These are phyloP conservation scores for Odocoileus virginianus DNA, from an alignment of 2,113 vertebrate species.

Conservation along the genomic window DNA sequence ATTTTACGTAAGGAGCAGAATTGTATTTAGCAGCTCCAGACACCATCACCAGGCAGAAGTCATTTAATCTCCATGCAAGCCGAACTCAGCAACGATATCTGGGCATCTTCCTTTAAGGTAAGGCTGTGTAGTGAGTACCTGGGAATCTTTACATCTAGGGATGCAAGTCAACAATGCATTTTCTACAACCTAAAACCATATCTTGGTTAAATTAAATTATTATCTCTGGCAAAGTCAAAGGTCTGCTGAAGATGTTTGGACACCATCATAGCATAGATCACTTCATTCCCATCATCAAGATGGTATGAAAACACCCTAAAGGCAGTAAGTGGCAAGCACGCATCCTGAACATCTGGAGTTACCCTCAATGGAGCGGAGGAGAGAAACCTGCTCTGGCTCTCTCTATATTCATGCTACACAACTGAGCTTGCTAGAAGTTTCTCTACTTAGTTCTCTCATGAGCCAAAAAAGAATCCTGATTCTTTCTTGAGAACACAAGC, in stretches of 20 bases:
- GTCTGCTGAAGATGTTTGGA: neutral
- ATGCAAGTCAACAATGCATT: neutral
- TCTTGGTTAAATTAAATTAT: neutral
- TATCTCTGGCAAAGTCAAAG: neutral
- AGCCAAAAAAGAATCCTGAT: conserved; percentile 2
- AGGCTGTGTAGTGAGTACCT: neutral
- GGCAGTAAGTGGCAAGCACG: neutral
- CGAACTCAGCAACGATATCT: neutral
- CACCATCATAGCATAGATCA: neutral
- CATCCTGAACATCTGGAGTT: conserved; percentile 27
- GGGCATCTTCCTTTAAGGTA: neutral
- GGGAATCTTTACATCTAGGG: neutral
- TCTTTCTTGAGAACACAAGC: conserved; percentile 31
- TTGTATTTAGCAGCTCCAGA: neutral
- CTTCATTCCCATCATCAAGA: conserved; percentile 31
- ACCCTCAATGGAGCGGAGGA: neutral
- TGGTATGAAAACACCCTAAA: neutral
- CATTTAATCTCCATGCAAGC: neutral
- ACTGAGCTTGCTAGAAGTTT: neutral
- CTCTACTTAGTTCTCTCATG: neutral
- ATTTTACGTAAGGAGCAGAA: neutral
- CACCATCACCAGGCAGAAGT: neutral
- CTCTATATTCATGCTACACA: neutral
- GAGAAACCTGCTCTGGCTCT: neutral
- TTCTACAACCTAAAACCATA: neutral